A percentile compares a stretch with the other conserved stretches of the same genome.
Conservation (phyloP, 2,888 invertebrate genomes). For the Callinectes sapidus region DNA sequence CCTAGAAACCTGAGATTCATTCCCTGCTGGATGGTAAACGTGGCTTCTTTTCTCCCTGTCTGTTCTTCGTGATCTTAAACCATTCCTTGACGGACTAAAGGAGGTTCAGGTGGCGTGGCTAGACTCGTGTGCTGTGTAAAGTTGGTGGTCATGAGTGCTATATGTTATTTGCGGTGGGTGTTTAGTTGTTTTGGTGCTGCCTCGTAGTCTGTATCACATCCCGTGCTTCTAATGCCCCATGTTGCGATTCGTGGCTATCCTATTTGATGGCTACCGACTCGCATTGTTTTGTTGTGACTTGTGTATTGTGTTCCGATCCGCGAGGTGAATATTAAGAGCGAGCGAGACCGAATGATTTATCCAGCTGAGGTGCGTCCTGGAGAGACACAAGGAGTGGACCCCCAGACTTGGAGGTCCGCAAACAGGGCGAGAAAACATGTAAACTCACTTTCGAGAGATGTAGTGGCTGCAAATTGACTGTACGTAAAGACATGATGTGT, state of each 20-base stretch:
- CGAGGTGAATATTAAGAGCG: neutral
- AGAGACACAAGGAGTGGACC: neutral
- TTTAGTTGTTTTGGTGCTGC: neutral
- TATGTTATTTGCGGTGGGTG: neutral
- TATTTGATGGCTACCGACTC: neutral
- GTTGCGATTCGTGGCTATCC: neutral
- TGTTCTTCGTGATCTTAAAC: neutral
- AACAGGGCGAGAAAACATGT: slow-evolving; percentile 12
- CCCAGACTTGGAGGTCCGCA: neutral
- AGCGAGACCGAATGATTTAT: neutral
- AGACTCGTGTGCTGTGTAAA: neutral
- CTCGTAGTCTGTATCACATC: neutral
- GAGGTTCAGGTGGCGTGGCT: neutral
- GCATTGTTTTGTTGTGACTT: neutral
- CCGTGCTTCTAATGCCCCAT: neutral
- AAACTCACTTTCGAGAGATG: neutral
- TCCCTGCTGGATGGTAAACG: neutral
- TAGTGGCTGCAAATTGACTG: slow-evolving; percentile 4
- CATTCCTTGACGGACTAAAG: neutral
- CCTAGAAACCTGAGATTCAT: slow-evolving; percentile 1
- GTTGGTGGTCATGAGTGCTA: neutral
- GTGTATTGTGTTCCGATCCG: neutral
- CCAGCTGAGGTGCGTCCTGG: neutral
- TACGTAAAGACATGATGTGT: neutral
- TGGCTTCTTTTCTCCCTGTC: neutral